Evolutionary conservation across 2,888 invertebrate genomes (phyloP), one percentile per base, ranked within the genome.

Genomic region (Notodonta dromedarius): DNA sequence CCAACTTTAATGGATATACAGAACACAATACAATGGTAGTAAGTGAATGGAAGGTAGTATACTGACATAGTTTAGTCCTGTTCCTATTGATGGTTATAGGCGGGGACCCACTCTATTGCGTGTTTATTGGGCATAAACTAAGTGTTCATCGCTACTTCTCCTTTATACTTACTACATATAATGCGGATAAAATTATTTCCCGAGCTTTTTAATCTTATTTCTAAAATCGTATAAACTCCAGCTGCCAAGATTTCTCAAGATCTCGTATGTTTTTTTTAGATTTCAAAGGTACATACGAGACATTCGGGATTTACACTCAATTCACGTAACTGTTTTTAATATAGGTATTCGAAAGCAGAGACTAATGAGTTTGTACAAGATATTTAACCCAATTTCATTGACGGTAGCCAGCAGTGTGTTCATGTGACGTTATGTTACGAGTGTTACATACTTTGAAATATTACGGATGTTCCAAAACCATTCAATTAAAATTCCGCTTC

Each of bases 201-300:
- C 11, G 42, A 42, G 42, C 42, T 42, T 42, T n/a, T 42, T 42
- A 42, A 42, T 46, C 9, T 50, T 16, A 4, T 8, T 50, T 50
- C 50, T 4, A 50, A 46, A 13, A 46, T 46, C 16, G 9, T 50
- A 50, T 52, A 52, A 52, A 8, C 9, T 52, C 9, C 52, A 52
- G 52, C 32, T 52, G 52, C 52, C 52, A 52, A 52, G 52, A 52
- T 52, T 52, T 52, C 32, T 52, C 24, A 52, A 52, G 24, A 52
- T 16, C 50, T 50, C 32, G 52, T 50, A 50, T 50, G 50, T 52
- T 52, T 52, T 52, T 52, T 52, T 52, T 52, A 52, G 52, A 52
- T 52, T 35, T 5, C 35, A 24, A 52, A 52, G 13, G 32, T 32
- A 24, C 51, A 24, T 24, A 1, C 35, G 35, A 35, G 7, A 35